Evolutionary conservation across 2,888 invertebrate genomes (phyloP).

Genomic region (Mactromeris polynyma): DNA sequence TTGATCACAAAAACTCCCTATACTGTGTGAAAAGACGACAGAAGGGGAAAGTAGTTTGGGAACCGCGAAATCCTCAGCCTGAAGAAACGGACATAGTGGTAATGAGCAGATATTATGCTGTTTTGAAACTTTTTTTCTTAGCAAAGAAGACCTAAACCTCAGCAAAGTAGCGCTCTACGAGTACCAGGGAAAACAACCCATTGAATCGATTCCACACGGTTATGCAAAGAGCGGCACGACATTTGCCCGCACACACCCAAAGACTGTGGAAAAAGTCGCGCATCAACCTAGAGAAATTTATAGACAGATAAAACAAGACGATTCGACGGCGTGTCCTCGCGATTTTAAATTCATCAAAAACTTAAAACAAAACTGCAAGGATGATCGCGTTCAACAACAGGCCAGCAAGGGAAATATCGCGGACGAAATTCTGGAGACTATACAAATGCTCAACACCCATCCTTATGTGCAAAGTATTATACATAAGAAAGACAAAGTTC

Average conservation of each 20-base stretch:
- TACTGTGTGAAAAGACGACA: slow-evolving; percentile 7
- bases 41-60: too few relatives aligned
- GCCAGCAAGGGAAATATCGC: too few relatives aligned
- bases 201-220: slow-evolving; percentile 12
- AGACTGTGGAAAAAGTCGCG: too few relatives aligned
- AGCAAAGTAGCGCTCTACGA: slow-evolving; percentile 24
- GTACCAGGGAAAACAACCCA: slow-evolving; percentile 25
- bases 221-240: slow-evolving; percentile 1
- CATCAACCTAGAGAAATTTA: slow-evolving; percentile 34
- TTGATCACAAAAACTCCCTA: slow-evolving; percentile 15
- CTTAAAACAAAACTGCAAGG: too few relatives aligned
- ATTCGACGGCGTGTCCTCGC: too few relatives aligned
- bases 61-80: slow-evolving; percentile 18
- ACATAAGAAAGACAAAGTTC: too few relatives aligned
- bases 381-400: too few relatives aligned
- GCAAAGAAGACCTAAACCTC: not conserved
- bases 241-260: slow-evolving; percentile 18
- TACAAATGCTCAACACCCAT: too few relatives aligned
- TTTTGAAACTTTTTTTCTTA: slow-evolving; percentile 24
- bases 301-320: slow-evolving; percentile 17
- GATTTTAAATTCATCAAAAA: too few relatives aligned
- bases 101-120: too few relatives aligned
- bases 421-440: too few relatives aligned
- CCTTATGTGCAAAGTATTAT: too few relatives aligned
- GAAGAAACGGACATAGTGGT: not conserved